Conservation (phyloP, 2,113 vertebrate species). For the Phalacrocorax brasilianus region DNA sequence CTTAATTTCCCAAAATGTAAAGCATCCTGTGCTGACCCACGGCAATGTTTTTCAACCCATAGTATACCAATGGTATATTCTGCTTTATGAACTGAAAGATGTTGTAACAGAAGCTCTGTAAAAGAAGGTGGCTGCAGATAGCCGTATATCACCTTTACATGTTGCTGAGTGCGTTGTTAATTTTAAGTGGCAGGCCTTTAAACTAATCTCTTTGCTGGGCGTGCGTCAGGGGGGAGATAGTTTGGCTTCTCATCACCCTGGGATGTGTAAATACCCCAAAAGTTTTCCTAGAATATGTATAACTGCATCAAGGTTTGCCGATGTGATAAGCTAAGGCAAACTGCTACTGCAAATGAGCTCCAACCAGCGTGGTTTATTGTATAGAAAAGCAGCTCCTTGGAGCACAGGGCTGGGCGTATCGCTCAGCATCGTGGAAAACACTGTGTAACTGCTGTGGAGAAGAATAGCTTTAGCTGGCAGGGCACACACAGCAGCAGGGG, state of each 20-base stretch:
- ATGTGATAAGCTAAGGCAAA: neutral
- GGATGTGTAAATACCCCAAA: neutral
- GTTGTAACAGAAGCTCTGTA: neutral
- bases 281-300: neutral
- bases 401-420: neutral
- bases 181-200: neutral
- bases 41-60: neutral
- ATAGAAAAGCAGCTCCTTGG: neutral
- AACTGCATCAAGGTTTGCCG: neutral
- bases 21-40: neutral
- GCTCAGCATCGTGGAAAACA: neutral
- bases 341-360: neutral
- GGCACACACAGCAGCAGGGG: neutral
- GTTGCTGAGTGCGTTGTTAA: neutral
- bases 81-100: neutral
- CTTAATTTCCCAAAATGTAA: neutral
- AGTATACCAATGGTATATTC: neutral
- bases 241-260: neutral
- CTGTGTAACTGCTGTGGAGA: neutral
- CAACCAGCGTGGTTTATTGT: neutral
- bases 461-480: neutral
- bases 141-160: neutral
- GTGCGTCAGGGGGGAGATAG: neutral
- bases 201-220: neutral
- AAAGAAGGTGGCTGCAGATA: neutral